Percentiles rank a stretch among this genome's conserved stretches.
Evolutionary conservation across 2,888 invertebrate species (phyloP).

Genomic region (Yponomeuta sedellus): DNA sequence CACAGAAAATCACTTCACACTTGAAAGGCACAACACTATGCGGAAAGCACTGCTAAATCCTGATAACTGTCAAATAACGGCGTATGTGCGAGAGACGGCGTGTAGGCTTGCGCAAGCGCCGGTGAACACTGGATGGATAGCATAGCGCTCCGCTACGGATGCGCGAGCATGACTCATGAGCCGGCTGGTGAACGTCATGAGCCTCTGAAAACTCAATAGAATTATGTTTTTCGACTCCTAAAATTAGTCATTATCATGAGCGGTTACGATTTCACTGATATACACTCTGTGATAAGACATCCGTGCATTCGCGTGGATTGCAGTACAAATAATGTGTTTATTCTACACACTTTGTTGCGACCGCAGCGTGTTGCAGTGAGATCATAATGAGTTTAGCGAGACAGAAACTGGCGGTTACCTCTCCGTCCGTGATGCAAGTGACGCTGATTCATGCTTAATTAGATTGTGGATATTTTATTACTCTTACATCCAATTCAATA

Average conservation of each 20-base stretch:
- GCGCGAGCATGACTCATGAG: slow-evolving; percentile 51
- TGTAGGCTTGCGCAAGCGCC: slow-evolving; percentile 59
- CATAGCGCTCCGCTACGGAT: slow-evolving; percentile 1
- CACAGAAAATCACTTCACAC: slow-evolving; percentile 4
- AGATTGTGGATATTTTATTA: background rate
- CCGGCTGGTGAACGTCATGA: slow-evolving; percentile 49
- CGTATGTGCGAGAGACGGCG: slow-evolving; percentile 30
- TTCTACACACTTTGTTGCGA: no score
- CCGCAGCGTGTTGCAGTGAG: background rate
- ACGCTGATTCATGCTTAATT: background rate
- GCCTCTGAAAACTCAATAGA: slow-evolving; percentile 25
- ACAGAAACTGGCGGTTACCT: background rate
- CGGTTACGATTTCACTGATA: background rate
- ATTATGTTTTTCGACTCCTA: background rate
- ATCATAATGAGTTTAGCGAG: background rate
- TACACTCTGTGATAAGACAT: background rate
- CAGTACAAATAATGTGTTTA: background rate
- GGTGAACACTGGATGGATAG: slow-evolving; percentile 31
- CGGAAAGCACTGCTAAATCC: slow-evolving; percentile 8
- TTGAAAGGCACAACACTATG: slow-evolving; percentile 4
- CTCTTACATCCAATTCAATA: no score
- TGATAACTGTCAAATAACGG: slow-evolving; percentile 9
- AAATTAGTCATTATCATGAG: background rate
- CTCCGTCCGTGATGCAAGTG: background rate
- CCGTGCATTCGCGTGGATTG: background rate